These are phyloP conservation scores for Ecliptopera silaceata DNA, from an alignment of 2,888 invertebrate species.

Conservation along the genomic window DNA sequence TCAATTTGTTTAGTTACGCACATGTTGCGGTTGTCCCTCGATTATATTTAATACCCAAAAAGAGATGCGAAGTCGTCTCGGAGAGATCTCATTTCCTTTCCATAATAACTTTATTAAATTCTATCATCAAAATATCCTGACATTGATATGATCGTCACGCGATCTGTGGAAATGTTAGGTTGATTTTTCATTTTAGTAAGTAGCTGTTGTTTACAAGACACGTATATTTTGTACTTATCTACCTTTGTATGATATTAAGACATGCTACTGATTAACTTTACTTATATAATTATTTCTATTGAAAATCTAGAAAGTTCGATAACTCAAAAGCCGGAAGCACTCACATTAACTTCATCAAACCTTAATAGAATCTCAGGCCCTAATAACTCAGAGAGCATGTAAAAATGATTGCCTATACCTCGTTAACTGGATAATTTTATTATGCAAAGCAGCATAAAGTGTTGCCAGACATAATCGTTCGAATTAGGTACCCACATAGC, in stretches of 20 bases:
- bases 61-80: slow-evolving; percentile 29
- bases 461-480: slow-evolving; percentile 76
- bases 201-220: too few relatives aligned
- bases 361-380: slow-evolving; percentile 27
- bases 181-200: too few relatives aligned
- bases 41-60: slow-evolving; percentile 41
- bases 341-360: slow-evolving; percentile 23
- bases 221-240: too few relatives aligned
- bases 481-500: slow-evolving; percentile 50
- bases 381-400: slow-evolving; percentile 33
- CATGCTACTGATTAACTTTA: too few relatives aligned
- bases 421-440: slow-evolving; percentile 66
- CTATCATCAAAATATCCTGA: slow-evolving; percentile 1
- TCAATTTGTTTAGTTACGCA: slow-evolving; percentile 18
- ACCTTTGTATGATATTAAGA: too few relatives aligned
- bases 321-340: slow-evolving; percentile 17
- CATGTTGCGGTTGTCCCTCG: slow-evolving; percentile 39
- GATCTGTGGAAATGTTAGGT: background rate
- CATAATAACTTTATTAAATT: slow-evolving; percentile 50
- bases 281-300: background rate
- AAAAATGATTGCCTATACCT: slow-evolving; percentile 37
- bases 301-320: background rate
- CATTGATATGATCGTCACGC: slow-evolving; percentile 11
- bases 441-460: slow-evolving; percentile 81
- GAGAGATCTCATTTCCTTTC: slow-evolving; percentile 49